Evolutionary conservation across 2,797 vertebrate species (phyloP).

Genomic region (Schizothorax lantsangensis): DNA sequence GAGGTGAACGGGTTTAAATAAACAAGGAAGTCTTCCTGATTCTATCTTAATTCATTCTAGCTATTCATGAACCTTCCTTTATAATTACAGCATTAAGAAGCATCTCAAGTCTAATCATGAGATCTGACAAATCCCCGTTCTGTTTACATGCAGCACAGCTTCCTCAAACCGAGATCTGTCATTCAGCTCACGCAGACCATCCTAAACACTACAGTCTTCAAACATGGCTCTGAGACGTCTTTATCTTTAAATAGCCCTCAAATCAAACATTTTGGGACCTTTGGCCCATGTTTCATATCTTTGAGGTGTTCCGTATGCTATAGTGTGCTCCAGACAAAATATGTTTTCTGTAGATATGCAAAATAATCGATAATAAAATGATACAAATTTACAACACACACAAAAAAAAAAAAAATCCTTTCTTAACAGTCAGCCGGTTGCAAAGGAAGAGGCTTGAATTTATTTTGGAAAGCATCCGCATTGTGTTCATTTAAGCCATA

Average conservation of each 20-base stretch:
- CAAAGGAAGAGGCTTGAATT: neutral
- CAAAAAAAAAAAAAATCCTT: neutral
- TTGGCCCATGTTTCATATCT: neutral
- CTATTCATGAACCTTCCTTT: neutral
- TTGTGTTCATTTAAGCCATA: neutral
- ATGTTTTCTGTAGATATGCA: neutral
- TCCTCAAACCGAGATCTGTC: slow-evolving; percentile 1
- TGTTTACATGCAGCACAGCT: slow-evolving; percentile 23
- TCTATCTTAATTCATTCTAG: neutral
- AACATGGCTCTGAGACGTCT: neutral
- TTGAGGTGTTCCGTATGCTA: neutral
- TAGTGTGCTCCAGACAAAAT: neutral
- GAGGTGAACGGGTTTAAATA: neutral
- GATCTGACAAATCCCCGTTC: slow-evolving; percentile 11
- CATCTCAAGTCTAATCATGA: slow-evolving; percentile 13
- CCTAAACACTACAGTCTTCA: neutral
- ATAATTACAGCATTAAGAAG: neutral
- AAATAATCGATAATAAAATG: neutral
- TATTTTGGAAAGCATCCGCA: neutral
- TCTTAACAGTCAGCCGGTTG: neutral
- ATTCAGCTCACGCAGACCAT: slow-evolving; percentile 35
- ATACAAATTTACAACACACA: neutral
- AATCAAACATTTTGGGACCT: no score
- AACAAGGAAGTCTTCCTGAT: neutral
- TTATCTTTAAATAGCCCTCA: neutral